Conservation (phyloP, 1,140 invertebrate genomes). For the Matsumurasca onukii region DNA sequence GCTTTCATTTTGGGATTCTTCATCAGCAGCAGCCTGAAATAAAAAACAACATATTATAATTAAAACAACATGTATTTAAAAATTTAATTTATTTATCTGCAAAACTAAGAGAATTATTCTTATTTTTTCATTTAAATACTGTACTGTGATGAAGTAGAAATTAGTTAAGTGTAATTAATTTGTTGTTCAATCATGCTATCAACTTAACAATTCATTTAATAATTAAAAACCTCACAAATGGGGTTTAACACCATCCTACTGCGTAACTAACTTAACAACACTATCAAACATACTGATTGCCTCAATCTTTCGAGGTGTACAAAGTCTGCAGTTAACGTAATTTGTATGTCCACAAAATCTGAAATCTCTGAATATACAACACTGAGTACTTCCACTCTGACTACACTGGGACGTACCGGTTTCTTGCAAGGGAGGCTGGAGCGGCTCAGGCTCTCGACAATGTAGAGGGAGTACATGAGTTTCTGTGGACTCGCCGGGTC, state of each 20-base stretch:
- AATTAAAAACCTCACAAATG: too few species aligned
- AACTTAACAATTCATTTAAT: background rate
- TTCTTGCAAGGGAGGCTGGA: background rate
- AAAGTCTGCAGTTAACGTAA: conserved; percentile 1
- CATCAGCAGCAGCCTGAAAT: background rate
- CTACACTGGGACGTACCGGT: background rate
- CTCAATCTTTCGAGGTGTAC: too few species aligned
- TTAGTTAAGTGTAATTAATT: too few species aligned
- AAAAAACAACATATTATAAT: conserved; percentile 1
- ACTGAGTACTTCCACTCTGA: too few species aligned
- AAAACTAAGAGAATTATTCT: background rate
- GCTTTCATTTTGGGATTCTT: conserved; percentile 43
- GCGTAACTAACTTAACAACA: too few species aligned
- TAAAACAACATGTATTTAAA: background rate
- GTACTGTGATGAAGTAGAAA: too few species aligned
- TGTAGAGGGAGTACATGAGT: conserved; percentile 92
- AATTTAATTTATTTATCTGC: background rate
- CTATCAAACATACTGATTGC: too few species aligned
- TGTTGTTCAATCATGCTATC: background rate
- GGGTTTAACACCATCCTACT: too few species aligned
- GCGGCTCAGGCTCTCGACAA: conserved; percentile 69
- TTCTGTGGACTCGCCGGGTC: conserved; percentile 89
- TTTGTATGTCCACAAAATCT: too few species aligned
- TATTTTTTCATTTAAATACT: background rate
- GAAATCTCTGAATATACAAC: too few species aligned